Evolutionary conservation across 2,113 vertebrate species (phyloP).

Genomic region (Cranoglanis bouderius): DNA sequence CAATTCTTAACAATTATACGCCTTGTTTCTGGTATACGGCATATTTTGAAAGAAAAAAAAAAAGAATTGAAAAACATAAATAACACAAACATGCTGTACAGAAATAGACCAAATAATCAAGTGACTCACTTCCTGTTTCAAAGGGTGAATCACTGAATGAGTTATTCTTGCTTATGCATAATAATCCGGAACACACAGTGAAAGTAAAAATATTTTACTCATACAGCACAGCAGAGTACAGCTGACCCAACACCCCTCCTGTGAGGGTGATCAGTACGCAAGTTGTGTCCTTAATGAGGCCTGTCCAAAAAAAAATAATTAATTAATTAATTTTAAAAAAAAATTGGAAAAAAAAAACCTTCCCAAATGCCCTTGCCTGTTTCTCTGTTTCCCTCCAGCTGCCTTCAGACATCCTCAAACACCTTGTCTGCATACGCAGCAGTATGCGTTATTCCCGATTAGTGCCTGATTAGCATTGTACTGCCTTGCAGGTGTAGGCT

Average conservation of each 20-base stretch:
- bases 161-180: conserved; percentile 30
- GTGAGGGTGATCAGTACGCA: conserved; percentile 4
- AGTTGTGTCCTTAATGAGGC: conserved; percentile 50
- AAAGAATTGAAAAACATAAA: conserved; percentile 1
- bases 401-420: conserved; percentile 25
- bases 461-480: conserved; percentile 35
- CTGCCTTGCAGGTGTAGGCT: conserved; percentile 24
- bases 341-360: not conserved
- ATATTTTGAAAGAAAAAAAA: not conserved
- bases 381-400: conserved; percentile 41
- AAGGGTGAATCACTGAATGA: conserved; percentile 43
- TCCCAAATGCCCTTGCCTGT: conserved; percentile 12
- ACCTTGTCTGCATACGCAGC: conserved; percentile 33
- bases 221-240: not conserved
- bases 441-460: conserved; percentile 27
- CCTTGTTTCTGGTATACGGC: not conserved
- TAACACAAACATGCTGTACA: conserved; percentile 4
- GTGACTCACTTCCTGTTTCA: conserved; percentile 40
- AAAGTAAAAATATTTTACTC: conserved; percentile 43
- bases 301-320: conserved; percentile 24
- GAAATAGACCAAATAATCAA: conserved; percentile 1
- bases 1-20: not conserved
- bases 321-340: not conserved
- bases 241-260: conserved; percentile 14
- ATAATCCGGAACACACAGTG: conserved; percentile 21